Evolutionary conservation across 2,888 invertebrate species (phyloP).

Genomic region (Parascotia fuliginaria): DNA sequence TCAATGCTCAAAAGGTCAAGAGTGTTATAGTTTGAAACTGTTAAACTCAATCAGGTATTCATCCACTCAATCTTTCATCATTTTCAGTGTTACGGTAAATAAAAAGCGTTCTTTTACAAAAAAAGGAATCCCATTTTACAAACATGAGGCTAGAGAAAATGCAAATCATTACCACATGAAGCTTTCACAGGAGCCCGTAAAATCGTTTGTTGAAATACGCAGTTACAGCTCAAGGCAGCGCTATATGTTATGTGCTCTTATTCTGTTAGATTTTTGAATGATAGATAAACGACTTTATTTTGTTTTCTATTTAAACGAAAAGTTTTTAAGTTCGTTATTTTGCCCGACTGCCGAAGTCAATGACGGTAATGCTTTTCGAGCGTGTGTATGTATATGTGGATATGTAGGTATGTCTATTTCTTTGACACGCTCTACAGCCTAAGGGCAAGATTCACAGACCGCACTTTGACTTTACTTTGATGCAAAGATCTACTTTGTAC

Average conservation of each 20-base stretch:
- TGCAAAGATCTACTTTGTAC: no score
- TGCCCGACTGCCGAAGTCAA: no score
- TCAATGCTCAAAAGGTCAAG: no score
- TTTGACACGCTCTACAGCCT: no score
- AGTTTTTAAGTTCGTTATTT: no score
- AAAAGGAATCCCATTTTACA: conserved; percentile 29
- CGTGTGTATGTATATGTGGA: no score
- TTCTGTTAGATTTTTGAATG: background rate
- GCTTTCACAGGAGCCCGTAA: conserved; percentile 18
- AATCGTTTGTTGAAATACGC: conserved; percentile 25
- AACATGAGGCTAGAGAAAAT: conserved; percentile 34
- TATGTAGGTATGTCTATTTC: no score
- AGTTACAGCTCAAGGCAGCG: conserved; percentile 18
- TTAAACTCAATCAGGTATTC: background rate
- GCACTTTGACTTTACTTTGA: no score
- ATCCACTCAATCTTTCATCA: background rate
- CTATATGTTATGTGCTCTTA: conserved; percentile 21
- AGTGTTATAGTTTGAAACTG: no score
- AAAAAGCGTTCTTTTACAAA: conserved; percentile 33
- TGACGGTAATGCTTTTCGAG: no score
- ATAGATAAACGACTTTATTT: background rate
- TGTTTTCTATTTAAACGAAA: background rate
- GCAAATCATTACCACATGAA: conserved; percentile 47
- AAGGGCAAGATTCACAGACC: no score
- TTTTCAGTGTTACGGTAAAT: conserved; percentile 6